A percentile compares a stretch with the other conserved stretches of the same genome.
Conservation (phyloP, 2,797 vertebrate genomes). For the Coccyzus lansbergi region DNA sequence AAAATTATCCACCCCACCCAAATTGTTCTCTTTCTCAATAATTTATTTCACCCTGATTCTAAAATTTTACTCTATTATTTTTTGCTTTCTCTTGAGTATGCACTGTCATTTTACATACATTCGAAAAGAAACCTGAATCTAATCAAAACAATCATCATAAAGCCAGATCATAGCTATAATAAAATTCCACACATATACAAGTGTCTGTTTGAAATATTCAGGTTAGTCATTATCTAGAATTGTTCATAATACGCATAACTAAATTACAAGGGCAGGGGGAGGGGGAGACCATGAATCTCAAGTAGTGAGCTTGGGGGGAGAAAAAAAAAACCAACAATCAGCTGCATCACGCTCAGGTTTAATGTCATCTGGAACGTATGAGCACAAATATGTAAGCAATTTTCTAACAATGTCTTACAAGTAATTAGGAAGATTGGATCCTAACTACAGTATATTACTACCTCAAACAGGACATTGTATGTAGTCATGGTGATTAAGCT, state of each 20-base stretch:
- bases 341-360: not conserved
- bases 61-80: not conserved
- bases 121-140: not conserved
- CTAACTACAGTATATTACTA: slow-evolving; percentile 70
- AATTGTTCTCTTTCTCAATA: not conserved
- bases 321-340: not conserved
- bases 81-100: not conserved
- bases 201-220: not conserved
- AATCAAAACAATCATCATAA: not conserved
- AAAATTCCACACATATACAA: not conserved
- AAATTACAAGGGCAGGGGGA: not conserved
- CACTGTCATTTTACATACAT: not conserved
- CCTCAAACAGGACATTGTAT: slow-evolving; percentile 98
- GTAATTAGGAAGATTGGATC: slow-evolving; percentile 58
- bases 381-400: slow-evolving; percentile 54
- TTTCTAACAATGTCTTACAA: slow-evolving; percentile 51
- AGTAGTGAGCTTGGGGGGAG: not conserved
- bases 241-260: not conserved
- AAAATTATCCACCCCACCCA: not conserved
- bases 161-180: not conserved
- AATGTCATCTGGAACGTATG: slow-evolving; percentile 43
- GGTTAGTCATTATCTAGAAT: not conserved
- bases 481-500: slow-evolving; percentile 92
- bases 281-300: not conserved
- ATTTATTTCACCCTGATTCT: not conserved